Evolutionary conservation across 2,113 vertebrate species (phyloP).

Genomic region (Bambusicola thoracicus): DNA sequence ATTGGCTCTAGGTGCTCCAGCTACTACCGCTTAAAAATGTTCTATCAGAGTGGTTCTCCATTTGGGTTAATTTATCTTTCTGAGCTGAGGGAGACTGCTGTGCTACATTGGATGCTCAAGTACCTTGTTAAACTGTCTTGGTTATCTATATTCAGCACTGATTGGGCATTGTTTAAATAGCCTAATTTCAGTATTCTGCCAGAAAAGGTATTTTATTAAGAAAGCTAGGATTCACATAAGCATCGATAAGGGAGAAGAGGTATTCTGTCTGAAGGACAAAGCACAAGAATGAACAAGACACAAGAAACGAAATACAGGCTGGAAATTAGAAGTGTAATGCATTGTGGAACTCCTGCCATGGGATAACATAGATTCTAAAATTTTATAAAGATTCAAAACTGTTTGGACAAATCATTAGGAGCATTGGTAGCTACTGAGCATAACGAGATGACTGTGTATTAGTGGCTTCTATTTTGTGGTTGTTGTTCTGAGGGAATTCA

Average conservation of each 20-base stretch:
- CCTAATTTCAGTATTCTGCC: not conserved
- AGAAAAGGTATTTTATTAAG: not conserved
- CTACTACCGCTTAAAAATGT: not conserved
- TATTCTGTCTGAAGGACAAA: not conserved
- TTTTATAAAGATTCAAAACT: not conserved
- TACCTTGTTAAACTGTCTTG: not conserved
- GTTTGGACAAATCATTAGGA: not conserved
- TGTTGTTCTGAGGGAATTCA: not conserved
- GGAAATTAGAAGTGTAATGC: not conserved
- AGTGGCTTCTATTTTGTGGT: not conserved
- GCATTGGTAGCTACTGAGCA: not conserved
- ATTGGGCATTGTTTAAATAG: not conserved
- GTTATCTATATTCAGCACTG: not conserved
- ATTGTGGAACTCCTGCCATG: not conserved
- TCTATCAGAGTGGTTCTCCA: not conserved
- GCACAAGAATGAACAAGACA: not conserved
- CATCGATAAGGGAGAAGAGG: not conserved
- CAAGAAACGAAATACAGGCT: not conserved
- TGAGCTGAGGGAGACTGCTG: not conserved
- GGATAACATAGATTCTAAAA: not conserved
- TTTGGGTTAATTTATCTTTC: not conserved
- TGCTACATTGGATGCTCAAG: not conserved
- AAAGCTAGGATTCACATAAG: not conserved
- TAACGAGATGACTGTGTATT: not conserved
- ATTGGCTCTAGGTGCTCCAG: not conserved